Evolutionary conservation across 1,140 invertebrate genomes (phyloP), one percentile per base, ranked within the genome.

Genomic region (Atta cephalotes): DNA sequence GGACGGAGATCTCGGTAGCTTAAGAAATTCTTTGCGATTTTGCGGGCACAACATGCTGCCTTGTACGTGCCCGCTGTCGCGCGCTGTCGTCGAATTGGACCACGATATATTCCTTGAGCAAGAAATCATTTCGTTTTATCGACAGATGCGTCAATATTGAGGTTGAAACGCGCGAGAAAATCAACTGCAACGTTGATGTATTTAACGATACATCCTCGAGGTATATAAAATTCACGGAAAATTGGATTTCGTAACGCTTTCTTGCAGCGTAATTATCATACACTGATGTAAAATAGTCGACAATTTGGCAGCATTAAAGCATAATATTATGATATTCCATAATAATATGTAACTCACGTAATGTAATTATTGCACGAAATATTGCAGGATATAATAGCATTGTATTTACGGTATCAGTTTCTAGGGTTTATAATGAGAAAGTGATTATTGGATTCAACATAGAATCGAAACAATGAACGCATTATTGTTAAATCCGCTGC

Each of bases 71-170:
- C 4, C 51, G 49, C 62, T 62, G 10, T 79, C 77, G 60, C 58
- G 56, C 56, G 31, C 70, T n/a, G 56, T 62, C 74, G 60, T 58
- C 45, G 18, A 74, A 74, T 82, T 74, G 35, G 56, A 74, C 25
- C n/a, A 25, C 21, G 68, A 80, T 53, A 39, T 70, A 70, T 82
- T 71, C 66, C 68, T 35, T 31, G 79, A 12, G 53, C 68, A 49
- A 76, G 70, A 84, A 84, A 76, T 84, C 56, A 84, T 74, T 74
- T 74, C 25, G 25, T 51, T 49, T 72, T 74, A 62, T 82, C 28
- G 68, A 74, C 53, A 60, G 18, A 21, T 18, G 53, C 31, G 51
- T 72, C 66, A n/a, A 49, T 53, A 39, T 56, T 21, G 45, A 3
- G 12, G 28, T 14, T 16, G 45, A 31, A 21, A 25, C 25, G 45